A percentile compares a stretch with the other conserved stretches of the same genome.
Evolutionary conservation across 2,888 invertebrate species (phyloP).

Genomic region (Agelastica alni): DNA sequence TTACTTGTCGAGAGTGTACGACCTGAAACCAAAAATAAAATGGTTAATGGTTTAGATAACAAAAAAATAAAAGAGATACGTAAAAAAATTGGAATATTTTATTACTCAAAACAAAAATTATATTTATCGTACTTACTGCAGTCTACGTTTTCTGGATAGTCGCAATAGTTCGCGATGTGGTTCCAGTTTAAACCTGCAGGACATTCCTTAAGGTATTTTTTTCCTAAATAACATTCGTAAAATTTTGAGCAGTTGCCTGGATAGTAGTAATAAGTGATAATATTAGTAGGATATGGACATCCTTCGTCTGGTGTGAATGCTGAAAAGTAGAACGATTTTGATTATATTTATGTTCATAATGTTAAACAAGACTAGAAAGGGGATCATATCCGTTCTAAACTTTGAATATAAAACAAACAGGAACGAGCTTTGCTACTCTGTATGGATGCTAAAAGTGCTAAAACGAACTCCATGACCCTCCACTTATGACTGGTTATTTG

Average conservation of each 20-base stretch:
- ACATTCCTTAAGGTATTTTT: conserved; percentile 20
- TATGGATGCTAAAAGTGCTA: too few relatives aligned
- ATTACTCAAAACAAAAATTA: not conserved
- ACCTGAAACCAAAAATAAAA: not conserved
- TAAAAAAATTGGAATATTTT: not conserved
- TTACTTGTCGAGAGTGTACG: not conserved
- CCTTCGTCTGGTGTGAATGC: conserved; percentile 23
- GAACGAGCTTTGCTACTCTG: too few relatives aligned
- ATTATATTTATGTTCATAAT: too few relatives aligned
- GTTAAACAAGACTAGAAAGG: too few relatives aligned
- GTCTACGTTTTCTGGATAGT: conserved; percentile 30
- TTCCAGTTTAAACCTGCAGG: conserved; percentile 29
- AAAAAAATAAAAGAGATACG: too few relatives aligned
- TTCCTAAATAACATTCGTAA: conserved; percentile 32
- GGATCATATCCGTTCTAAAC: too few relatives aligned
- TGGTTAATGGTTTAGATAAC: not conserved
- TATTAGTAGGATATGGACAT: conserved; percentile 24
- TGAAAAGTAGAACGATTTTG: not conserved
- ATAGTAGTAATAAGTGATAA: conserved; percentile 8
- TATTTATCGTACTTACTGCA: conserved; percentile 20
- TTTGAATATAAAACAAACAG: too few relatives aligned
- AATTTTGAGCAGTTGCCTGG: conserved; percentile 27
- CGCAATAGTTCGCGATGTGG: conserved; percentile 25
- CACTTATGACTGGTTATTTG: too few relatives aligned
- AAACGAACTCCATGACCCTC: too few relatives aligned